Percentiles rank a stretch among this genome's conserved stretches.
Evolutionary conservation across 1,140 invertebrate genomes (phyloP).

Genomic region (Diuraphis noxia): DNA sequence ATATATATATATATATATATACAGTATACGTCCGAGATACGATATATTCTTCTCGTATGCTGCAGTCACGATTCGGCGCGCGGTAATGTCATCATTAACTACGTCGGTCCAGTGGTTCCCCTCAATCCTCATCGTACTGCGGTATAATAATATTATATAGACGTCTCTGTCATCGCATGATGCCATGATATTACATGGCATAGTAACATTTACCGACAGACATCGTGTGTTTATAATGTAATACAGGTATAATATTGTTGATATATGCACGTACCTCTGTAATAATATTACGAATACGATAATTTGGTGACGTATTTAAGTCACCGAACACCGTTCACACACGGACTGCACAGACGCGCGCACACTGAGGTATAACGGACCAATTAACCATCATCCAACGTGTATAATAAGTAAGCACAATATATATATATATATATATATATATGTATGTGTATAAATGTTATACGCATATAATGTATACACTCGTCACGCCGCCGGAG

Average conservation of each 20-base stretch:
- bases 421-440: too few species aligned
- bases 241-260: background rate
- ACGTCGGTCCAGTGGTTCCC: slow-evolving; percentile 47
- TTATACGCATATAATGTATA: background rate
- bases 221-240: background rate
- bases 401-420: background rate
- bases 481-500: slow-evolving; percentile 36
- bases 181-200: background rate
- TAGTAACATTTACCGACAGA: background rate
- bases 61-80: slow-evolving; percentile 42
- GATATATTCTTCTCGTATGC: slow-evolving; percentile 35
- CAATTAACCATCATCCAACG: slow-evolving; percentile 39
- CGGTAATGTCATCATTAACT: slow-evolving; percentile 53
- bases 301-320: slow-evolving; percentile 18
- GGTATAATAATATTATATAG: slow-evolving; percentile 8
- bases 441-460: background rate
- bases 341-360: background rate
- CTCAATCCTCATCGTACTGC: background rate
- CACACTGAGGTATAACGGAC: background rate
- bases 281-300: background rate
- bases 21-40: background rate
- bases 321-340: background rate
- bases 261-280: background rate
- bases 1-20: background rate
- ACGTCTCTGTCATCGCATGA: background rate